These are phyloP conservation scores for Myiopsitta monachus DNA, from an alignment of 2,113 vertebrate species.

Conservation along the genomic window DNA sequence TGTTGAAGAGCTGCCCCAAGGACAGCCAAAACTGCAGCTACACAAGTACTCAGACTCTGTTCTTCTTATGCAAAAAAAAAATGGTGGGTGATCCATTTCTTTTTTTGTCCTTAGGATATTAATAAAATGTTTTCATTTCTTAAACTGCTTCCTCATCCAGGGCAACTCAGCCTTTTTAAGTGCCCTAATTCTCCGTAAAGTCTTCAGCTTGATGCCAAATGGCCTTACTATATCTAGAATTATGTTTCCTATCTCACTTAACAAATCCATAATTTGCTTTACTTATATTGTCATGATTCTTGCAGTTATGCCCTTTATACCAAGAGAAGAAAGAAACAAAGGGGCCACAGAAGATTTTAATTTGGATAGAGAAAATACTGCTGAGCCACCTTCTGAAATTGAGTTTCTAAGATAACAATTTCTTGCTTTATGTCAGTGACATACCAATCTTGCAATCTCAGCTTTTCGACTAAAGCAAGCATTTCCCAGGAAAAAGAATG, in stretches of 20 bases:
- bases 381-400: not conserved
- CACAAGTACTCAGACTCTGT: accelerated
- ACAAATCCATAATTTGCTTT: not conserved
- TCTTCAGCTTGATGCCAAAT: not conserved
- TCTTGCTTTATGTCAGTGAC: not conserved
- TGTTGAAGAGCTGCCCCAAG: not conserved
- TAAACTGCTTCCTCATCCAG: not conserved
- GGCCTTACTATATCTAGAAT: not conserved
- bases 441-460: not conserved
- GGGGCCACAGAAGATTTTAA: not conserved
- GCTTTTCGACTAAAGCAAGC: not conserved
- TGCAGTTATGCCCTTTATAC: not conserved
- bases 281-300: not conserved
- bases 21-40: not conserved
- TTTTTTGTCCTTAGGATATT: not conserved
- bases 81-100: not conserved
- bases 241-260: not conserved
- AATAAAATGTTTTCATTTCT: not conserved
- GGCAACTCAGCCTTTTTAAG: not conserved
- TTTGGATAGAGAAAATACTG: not conserved
- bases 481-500: not conserved
- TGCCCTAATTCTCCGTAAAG: not conserved
- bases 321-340: not conserved
- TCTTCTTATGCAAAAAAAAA: not conserved
- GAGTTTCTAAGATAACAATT: not conserved